Base-by-base conservation (phyloP, 2,113 vertebrate genomes). In the Tetrao urogallus region DNA sequence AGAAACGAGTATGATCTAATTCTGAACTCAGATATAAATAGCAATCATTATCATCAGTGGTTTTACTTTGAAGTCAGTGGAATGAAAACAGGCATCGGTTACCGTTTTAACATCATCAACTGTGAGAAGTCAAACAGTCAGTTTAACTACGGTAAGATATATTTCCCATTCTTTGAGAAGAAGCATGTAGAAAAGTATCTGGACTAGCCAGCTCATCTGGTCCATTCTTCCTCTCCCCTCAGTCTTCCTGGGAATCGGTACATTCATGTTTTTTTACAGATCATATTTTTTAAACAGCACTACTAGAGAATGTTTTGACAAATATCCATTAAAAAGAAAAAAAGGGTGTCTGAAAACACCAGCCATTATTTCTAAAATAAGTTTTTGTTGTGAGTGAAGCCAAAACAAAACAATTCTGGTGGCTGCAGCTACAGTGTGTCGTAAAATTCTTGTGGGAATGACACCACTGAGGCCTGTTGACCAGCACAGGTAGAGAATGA, bases 111-210 rank as follows among this genome's bases (percentile, higher is more conserved):
- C 98, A 99, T 99, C 97, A 99, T 99, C 97, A 99, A 99, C 96
- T 99, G 98, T 97, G 99, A 99, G 94, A 99, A 99, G 97, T 99
- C 99, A 86, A 99, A 99, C 98, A 99, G 99, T 97, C 99, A 99
- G 90, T 99, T 99, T 97, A 99, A 99, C 97, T 99, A 99, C 0
- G 99, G 99, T 99, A 98, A 98, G 98, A 90, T 54, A 10, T 11
- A 5, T 70, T 97, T 96, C 63, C 30, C 19, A 19, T 91, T 38
- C 13, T 84, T 70, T 61, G 11, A 43, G 52, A 92, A 77, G n/a
- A 85, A 96, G 28, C 64, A 75, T 0, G 0, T 84, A 76, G 57
- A 64, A 81, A 77, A 75, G 25, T 34, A 30, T 3, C 30, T 56
- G 6, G 71, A 11, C 5, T 71, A 28, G 63, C 15, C 18, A 92